phyloP scores from a whole-genome alignment of 2,888 invertebrate species.

The Lysandra bellargus region DNA sequence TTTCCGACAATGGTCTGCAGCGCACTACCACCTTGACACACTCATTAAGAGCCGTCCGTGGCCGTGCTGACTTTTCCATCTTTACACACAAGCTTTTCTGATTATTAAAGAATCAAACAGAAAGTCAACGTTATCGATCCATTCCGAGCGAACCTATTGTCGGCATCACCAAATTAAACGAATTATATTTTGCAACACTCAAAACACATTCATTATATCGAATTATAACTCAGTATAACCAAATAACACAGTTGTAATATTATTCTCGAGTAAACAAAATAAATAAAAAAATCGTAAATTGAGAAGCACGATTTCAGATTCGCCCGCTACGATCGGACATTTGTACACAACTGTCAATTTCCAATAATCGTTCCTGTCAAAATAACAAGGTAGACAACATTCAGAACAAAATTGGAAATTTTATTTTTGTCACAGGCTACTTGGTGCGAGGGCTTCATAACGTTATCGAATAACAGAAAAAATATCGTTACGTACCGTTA shows the following conservation, averaged over 20 bases:
- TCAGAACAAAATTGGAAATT: slow-evolving; percentile 18
- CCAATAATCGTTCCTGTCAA: slow-evolving; percentile 36
- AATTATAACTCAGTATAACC: slow-evolving; percentile 50
- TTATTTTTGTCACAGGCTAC: neutral
- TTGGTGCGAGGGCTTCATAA: too few relatives aligned
- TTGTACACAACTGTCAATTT: slow-evolving; percentile 67
- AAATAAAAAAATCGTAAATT: slow-evolving; percentile 72
- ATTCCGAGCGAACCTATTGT: slow-evolving; percentile 64
- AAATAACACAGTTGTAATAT: slow-evolving; percentile 59
- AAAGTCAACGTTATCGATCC: slow-evolving; percentile 77
- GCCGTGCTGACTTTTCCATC: slow-evolving; percentile 77
- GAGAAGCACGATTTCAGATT: slow-evolving; percentile 50
- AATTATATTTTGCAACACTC: slow-evolving; percentile 41
- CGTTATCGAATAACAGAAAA: too few relatives aligned
- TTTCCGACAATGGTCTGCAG: slow-evolving; percentile 96
- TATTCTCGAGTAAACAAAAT: slow-evolving; percentile 61
- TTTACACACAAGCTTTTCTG: slow-evolving; percentile 54
- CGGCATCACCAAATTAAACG: slow-evolving; percentile 68
- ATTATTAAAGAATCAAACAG: slow-evolving; percentile 56
- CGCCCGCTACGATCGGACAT: slow-evolving; percentile 59
- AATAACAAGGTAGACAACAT: slow-evolving; percentile 18
- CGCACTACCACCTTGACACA: slow-evolving; percentile 98
- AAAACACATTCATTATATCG: slow-evolving; percentile 43
- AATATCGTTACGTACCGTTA: too few relatives aligned
- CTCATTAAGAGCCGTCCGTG: slow-evolving; percentile 84